phyloP scores from a whole-genome alignment of 2,888 invertebrate genomes.

The Lampropteryx suffumata region DNA sequence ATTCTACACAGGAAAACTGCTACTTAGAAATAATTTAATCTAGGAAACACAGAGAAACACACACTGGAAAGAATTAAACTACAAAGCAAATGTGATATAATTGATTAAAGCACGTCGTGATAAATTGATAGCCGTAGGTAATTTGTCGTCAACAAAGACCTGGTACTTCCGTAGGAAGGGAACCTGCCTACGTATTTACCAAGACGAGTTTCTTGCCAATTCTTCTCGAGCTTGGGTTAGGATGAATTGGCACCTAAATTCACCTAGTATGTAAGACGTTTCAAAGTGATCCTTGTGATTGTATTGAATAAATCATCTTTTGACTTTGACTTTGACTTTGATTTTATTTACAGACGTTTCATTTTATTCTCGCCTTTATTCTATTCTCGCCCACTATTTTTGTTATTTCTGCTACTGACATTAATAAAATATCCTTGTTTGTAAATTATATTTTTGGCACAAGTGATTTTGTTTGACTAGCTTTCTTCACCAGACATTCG shows the following conservation, averaged over 20 bases:
- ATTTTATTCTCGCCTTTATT: conserved; percentile 60
- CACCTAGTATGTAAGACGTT: no score
- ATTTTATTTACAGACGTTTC: conserved; percentile 67
- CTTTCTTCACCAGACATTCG: not conserved
- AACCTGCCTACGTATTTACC: conserved; percentile 54
- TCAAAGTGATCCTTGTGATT: no score
- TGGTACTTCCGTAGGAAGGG: conserved; percentile 36
- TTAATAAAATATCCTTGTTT: conserved; percentile 33
- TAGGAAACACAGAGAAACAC: conserved; percentile 5
- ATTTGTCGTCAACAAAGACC: conserved; percentile 65
- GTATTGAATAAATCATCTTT: no score
- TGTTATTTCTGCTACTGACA: conserved; percentile 44
- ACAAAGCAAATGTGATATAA: conserved; percentile 47
- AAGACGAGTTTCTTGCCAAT: no score
- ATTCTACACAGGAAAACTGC: not conserved
- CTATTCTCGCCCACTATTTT: conserved; percentile 49
- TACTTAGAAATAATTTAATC: conserved; percentile 5
- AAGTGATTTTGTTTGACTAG: conserved; percentile 1
- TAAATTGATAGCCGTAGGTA: conserved; percentile 57
- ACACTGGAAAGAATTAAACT: conserved; percentile 8
- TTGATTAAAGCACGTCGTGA: conserved; percentile 52
- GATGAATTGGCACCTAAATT: no score
- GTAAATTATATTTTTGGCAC: conserved; percentile 22
- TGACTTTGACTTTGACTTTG: no score
- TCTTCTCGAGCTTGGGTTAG: no score